Conservation (phyloP, 2,113 vertebrate genomes). For the Xiphophorus hellerii region DNA sequence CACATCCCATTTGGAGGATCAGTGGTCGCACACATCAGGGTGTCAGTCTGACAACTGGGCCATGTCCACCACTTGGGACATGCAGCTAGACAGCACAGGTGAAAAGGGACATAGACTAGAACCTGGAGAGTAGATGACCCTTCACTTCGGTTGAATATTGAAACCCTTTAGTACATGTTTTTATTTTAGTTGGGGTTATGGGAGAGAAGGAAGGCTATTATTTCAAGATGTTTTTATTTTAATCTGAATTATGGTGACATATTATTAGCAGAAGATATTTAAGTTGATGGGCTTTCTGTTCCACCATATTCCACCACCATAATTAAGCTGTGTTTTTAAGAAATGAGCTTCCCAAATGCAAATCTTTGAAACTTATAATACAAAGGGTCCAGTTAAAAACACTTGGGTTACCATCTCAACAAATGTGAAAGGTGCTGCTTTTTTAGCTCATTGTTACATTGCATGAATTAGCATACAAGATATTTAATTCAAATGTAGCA, state of each 20-base stretch:
- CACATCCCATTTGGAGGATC: conserved; percentile 2
- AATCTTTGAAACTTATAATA: background rate
- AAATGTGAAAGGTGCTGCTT: background rate
- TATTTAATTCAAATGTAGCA: background rate
- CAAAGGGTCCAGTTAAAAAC: background rate
- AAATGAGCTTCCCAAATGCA: background rate
- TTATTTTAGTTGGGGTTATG: background rate
- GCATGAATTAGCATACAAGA: background rate
- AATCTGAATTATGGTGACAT: background rate
- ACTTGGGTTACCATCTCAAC: no score
- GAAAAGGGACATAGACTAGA: conserved; percentile 49
- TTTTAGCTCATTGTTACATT: background rate
- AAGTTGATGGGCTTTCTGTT: no score
- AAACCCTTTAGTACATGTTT: background rate
- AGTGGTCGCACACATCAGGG: conserved; percentile 25
- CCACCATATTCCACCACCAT: no score
- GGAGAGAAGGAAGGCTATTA: background rate
- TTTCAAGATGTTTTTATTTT: background rate
- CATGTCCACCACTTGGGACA: conserved; percentile 62
- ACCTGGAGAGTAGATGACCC: conserved; percentile 25
- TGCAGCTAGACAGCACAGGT: conserved; percentile 62
- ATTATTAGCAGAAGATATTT: background rate
- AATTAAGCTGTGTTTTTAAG: no score
- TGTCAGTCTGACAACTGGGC: conserved; percentile 48
- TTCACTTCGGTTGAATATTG: conserved; percentile 43